These are phyloP conservation scores for Eristalis tenax DNA, from an alignment of 2,888 invertebrate species.

Conservation along the genomic window DNA sequence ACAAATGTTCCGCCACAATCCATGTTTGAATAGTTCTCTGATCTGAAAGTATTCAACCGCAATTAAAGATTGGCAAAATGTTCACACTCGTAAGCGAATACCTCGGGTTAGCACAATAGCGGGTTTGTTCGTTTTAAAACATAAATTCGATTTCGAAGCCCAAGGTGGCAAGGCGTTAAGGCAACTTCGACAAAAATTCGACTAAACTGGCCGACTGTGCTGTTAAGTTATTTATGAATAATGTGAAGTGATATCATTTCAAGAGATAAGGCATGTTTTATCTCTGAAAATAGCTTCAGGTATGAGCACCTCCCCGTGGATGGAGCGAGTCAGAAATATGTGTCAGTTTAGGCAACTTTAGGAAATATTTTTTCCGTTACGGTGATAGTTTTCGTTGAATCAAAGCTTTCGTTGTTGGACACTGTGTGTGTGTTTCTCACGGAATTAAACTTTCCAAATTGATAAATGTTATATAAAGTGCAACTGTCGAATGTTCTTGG, in stretches of 20 bases:
- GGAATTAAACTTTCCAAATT: no score
- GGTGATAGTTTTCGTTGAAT: no score
- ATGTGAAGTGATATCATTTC: not conserved
- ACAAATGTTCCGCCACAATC: constrained; percentile 89
- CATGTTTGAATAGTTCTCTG: constrained; percentile 79
- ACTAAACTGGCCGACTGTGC: not conserved
- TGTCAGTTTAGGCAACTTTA: no score
- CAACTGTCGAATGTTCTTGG: no score
- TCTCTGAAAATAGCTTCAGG: not conserved
- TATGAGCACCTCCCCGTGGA: not conserved
- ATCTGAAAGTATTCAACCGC: not conserved
- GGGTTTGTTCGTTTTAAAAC: not conserved
- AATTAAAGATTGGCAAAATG: not conserved
- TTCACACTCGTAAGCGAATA: not conserved
- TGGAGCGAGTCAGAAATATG: not conserved
- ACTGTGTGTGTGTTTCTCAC: no score
- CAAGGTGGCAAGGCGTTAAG: not conserved
- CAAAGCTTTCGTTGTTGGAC: no score
- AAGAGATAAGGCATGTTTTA: not conserved
- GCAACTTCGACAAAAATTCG: not conserved
- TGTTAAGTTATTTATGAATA: constrained; percentile 30
- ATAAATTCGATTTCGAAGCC: constrained; percentile 9
- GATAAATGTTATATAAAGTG: no score
- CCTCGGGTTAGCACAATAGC: not conserved
- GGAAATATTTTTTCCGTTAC: no score